These are phyloP conservation scores for Antennarius maculatus DNA, from an alignment of 2,797 vertebrate species.

Conservation along the genomic window DNA sequence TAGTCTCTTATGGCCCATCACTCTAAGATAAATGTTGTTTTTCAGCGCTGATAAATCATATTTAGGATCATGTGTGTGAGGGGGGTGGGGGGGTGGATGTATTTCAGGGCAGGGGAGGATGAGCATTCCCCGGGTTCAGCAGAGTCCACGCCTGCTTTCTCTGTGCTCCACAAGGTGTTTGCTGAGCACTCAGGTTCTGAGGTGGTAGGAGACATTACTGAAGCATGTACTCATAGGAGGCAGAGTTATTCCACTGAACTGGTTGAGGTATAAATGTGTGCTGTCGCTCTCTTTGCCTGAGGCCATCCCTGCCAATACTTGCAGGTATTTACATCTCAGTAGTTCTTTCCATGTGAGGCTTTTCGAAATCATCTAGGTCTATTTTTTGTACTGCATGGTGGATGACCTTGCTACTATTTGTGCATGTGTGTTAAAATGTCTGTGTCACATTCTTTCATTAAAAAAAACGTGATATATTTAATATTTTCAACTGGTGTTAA, in stretches of 20 bases:
- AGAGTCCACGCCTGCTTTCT: conserved; percentile 42
- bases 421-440: not conserved
- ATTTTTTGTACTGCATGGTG: not conserved
- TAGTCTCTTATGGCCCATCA: conserved; percentile 32
- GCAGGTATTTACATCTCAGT: conserved; percentile 43
- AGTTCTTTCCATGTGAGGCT: conserved; percentile 22
- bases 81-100: conserved; percentile 38
- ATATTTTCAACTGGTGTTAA: conserved; percentile 14
- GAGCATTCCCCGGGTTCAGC: conserved; percentile 42
- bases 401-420: too few species aligned
- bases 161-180: conserved; percentile 20
- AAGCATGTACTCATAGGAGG: conserved; percentile 42
- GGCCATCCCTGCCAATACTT: conserved; percentile 62
- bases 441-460: not conserved
- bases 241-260: conserved; percentile 47
- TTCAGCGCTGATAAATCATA: conserved; percentile 49
- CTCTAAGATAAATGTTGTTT: conserved; percentile 41
- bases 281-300: conserved; percentile 41
- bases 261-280: conserved; percentile 53
- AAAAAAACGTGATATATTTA: conserved; percentile 2
- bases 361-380: conserved; percentile 18
- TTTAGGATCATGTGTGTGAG: conserved; percentile 29
- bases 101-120: conserved; percentile 29
- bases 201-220: conserved; percentile 56
- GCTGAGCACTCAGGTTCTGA: conserved; percentile 30